These are phyloP conservation scores for Tetrao urogallus DNA, from an alignment of 2,113 vertebrate genomes.

Conservation along the genomic window DNA sequence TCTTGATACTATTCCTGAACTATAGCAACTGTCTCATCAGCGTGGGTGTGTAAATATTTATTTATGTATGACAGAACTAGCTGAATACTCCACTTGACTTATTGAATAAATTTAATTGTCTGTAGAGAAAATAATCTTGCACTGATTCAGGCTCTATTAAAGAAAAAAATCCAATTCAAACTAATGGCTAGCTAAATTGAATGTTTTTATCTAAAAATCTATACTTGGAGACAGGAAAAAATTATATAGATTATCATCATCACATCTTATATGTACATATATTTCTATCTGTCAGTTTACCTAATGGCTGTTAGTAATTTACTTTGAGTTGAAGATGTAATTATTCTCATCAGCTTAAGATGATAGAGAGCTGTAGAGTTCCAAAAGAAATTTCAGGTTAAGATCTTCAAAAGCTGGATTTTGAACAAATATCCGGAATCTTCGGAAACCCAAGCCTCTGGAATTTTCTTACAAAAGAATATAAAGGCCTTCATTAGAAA, in stretches of 20 bases:
- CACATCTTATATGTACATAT: conserved; percentile 3
- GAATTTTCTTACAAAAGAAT: neutral
- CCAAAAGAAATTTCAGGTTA: neutral
- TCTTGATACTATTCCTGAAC: neutral
- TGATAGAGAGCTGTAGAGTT: neutral
- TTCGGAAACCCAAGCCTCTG: neutral
- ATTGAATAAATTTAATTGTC: neutral
- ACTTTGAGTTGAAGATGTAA: neutral
- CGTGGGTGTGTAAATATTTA: conserved; percentile 36
- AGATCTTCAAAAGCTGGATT: neutral
- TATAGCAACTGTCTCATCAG: neutral
- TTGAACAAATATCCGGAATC: neutral
- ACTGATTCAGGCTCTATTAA: neutral
- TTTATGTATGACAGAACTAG: conserved; percentile 21
- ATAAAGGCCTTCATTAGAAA: neutral
- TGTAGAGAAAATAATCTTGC: neutral
- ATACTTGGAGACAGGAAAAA: neutral
- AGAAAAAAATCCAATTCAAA: neutral
- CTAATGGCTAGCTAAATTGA: neutral
- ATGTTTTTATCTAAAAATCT: neutral
- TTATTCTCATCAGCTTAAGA: neutral
- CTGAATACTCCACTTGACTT: neutral
- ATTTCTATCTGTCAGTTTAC: neutral
- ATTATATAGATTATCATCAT: neutral
- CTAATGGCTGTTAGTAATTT: neutral